Conservation (phyloP, 2,113 vertebrate genomes). For the Carassius auratus region DNA sequence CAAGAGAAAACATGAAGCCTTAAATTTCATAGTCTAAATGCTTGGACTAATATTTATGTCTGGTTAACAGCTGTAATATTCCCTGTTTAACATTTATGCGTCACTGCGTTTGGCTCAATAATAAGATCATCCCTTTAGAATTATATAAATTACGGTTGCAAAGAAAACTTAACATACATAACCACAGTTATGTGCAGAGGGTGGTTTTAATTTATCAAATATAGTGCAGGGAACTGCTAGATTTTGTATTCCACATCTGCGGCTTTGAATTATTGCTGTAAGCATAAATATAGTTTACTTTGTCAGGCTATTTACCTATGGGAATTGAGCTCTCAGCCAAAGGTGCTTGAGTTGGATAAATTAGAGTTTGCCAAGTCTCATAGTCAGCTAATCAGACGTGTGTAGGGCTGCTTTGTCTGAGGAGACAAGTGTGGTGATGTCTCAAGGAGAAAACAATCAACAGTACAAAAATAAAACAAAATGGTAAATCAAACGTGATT, state of each 20-base stretch:
- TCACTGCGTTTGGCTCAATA: slow-evolving; percentile 59
- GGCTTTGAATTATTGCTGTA: slow-evolving; percentile 1
- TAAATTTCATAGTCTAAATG: not conserved
- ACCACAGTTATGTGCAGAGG: slow-evolving; percentile 9
- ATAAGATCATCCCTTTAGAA: slow-evolving; percentile 38
- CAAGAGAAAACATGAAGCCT: not conserved
- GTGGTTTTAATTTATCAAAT: slow-evolving; percentile 18
- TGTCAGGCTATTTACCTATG: slow-evolving; percentile 27
- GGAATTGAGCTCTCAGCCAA: not conserved
- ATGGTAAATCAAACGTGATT: not conserved
- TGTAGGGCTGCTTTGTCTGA: not conserved
- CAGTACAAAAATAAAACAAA: not conserved
- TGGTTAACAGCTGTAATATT: slow-evolving; percentile 48
- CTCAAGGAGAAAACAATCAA: not conserved
- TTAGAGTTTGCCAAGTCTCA: not conserved
- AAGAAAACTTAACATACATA: slow-evolving; percentile 32
- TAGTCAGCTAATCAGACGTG: too few relatives aligned
- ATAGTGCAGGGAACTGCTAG: not conserved
- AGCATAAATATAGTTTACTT: slow-evolving; percentile 22
- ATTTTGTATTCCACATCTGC: slow-evolving; percentile 7
- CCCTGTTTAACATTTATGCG: slow-evolving; percentile 1
- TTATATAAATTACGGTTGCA: slow-evolving; percentile 12
- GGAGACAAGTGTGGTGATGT: not conserved
- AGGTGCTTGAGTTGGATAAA: not conserved
- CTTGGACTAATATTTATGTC: slow-evolving; percentile 44